Base-by-base conservation (phyloP, 2,113 vertebrate species). In the Mormoops blainvillei region DNA sequence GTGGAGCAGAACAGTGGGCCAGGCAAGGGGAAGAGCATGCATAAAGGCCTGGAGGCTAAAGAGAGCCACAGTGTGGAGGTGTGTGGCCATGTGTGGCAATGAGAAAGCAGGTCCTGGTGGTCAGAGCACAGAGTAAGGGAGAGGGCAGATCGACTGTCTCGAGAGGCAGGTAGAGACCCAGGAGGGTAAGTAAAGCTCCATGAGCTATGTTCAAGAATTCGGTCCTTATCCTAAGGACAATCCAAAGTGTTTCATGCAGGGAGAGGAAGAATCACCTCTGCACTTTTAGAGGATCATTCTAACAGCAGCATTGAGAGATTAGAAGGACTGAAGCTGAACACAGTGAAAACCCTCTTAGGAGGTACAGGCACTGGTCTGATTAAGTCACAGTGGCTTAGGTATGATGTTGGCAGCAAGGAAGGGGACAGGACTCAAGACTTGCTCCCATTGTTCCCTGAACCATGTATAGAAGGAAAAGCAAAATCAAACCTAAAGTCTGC, bases 401-500 rank as follows among this genome's bases (percentile, higher is more conserved):
- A 22, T 82, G 50, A 80, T 33, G 43, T 76, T n/a, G 33, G 43
- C 78, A 86, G 83, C 20, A 16, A 74, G 50, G 41, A 85, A 71
- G 26, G 9, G 28, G 43, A 14, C 4, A 76, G 67, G 22, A 31
- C 45, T 36, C 24, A 19, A 71, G 73, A 56, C 68, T 82, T 92
- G 33, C 54, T 93, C 77, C 77, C 67, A 81, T 52, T 80, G 76
- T 81, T 95, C 38, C 78, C 38, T 41, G 65, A 91, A 58, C 28
- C 26, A 65, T 20, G 28, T 33, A 18, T 48, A 83, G 36, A n/a
- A 93, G 31, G n/a, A 74, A 96, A 91, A 91, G 67, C 24, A 95
- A 95, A 83, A 87, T 86, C 95, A 90, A 90, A 86, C 87, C 54
- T 82, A 7, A 74, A 87, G 63, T 92, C 80, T 95, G 50, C 63